These are phyloP conservation scores for Pholis gunnellus DNA, from an alignment of 2,113 vertebrate species.

Conservation along the genomic window DNA sequence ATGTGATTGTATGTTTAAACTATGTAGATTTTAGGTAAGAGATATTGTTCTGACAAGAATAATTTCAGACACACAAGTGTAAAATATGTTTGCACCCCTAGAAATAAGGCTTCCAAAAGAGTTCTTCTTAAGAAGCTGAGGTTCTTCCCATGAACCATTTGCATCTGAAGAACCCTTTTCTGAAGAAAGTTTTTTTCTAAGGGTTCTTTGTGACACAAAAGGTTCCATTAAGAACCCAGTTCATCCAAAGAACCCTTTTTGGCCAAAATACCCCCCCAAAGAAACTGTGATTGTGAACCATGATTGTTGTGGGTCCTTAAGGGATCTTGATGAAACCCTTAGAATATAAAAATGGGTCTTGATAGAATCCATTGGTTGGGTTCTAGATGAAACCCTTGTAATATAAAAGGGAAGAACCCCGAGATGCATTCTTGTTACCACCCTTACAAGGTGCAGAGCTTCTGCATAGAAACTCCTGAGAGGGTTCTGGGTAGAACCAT, in stretches of 20 bases:
- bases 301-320: no score
- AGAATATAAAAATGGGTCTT: no score
- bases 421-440: neutral
- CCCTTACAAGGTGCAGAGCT: neutral
- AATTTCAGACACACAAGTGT: neutral
- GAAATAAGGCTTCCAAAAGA: neutral
- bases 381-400: neutral
- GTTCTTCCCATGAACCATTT: neutral
- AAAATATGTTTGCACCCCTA: neutral
- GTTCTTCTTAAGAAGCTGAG: no score
- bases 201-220: no score
- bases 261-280: no score
- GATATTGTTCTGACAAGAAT: neutral
- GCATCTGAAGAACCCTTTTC: neutral
- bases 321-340: no score
- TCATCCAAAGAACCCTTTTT: no score
- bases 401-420: neutral
- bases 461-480: neutral
- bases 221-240: no score
- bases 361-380: no score
- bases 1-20: neutral
- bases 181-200: no score
- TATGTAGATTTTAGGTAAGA: neutral
- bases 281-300: no score
- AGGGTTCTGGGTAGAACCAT: neutral